A percentile compares a stretch with the other conserved stretches of the same genome.
phyloP scores from a whole-genome alignment of 2,888 invertebrate genomes.

The Oligia strigilis region DNA sequence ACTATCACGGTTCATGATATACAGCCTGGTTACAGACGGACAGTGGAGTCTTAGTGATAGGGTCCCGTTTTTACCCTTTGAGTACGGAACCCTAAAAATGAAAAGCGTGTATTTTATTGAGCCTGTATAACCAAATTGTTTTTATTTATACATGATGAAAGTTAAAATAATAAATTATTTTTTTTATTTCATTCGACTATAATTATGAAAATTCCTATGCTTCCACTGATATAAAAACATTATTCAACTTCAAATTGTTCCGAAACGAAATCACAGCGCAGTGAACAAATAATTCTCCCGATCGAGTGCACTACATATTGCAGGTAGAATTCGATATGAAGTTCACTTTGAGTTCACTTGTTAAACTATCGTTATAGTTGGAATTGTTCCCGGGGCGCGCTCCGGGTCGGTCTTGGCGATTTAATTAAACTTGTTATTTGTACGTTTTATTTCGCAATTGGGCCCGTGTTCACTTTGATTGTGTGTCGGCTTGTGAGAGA shows the following conservation, averaged over 20 bases:
- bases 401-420: conserved; percentile 83
- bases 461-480: conserved; percentile 85
- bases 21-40: too few relatives aligned
- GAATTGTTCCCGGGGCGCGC: conserved; percentile 81
- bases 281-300: conserved; percentile 75
- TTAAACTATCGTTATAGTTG: conserved; percentile 87
- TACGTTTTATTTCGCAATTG: conserved; percentile 89
- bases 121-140: conserved; percentile 28
- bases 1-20: too few relatives aligned
- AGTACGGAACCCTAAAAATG: background rate
- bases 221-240: conserved; percentile 35
- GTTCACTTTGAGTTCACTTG: conserved; percentile 86
- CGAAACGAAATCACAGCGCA: conserved; percentile 67
- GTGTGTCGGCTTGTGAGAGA: conserved; percentile 79
- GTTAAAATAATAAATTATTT: conserved; percentile 20
- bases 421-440: conserved; percentile 90
- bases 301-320: conserved; percentile 79
- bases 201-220: conserved; percentile 36
- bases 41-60: too few relatives aligned
- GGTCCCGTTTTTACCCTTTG: too few relatives aligned
- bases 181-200: conserved; percentile 21
- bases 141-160: conserved; percentile 38
- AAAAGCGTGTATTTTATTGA: conserved; percentile 38
- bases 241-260: conserved; percentile 57
- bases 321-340: conserved; percentile 83